Base-by-base conservation (phyloP, 2,797 vertebrate genomes). In the Syngnathus acus region DNA sequence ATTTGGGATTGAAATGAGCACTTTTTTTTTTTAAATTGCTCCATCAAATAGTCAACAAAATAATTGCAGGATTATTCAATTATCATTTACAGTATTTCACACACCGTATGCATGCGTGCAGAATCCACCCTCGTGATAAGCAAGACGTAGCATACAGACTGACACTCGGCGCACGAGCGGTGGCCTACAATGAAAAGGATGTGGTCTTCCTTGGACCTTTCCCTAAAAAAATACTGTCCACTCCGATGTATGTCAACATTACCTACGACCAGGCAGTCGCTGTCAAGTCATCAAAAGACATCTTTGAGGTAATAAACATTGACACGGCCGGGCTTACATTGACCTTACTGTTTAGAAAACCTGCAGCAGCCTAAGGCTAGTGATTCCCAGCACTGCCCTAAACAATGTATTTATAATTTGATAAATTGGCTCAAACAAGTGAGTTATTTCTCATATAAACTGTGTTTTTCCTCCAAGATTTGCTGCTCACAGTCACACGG, bases 111-210 rank as follows among this genome's bases (percentile, higher is more conserved):
- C n/a, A 1, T n/a, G 11, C 6, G 23, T 76, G 23, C 78, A 98
- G 96, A 16, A 87, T 96, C 79, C 95, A 99, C 76, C 94, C 96
- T 1, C 79, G 92, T 23, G 91, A 96, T 84, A 98, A 98, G 77
- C 90, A 93, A 85, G 94, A 90, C 0, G 93, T 98, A 43, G 94
- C 93, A 0, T 83, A 84, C 64, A 87, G 95, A 43, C 78, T 99
- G 78, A 84, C 87, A 4, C 67, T 97, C 62, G 96, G 95, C 0
- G 95, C 96, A 11, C 86, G 89, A 63, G 93, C 93, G 1, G 84
- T 98, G 68, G 95, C 92, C 0, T 97, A 98, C 0, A 82, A 88
- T 32, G 89, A 95, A 66, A 82, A 81, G 42, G 69, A 72, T 0
- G 9, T 95, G 1, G 11, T 71, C 55, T 98, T 94, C 82, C 89